Conservation (phyloP, 2,797 vertebrate species). For the Paratrypauchen microcephalus region DNA sequence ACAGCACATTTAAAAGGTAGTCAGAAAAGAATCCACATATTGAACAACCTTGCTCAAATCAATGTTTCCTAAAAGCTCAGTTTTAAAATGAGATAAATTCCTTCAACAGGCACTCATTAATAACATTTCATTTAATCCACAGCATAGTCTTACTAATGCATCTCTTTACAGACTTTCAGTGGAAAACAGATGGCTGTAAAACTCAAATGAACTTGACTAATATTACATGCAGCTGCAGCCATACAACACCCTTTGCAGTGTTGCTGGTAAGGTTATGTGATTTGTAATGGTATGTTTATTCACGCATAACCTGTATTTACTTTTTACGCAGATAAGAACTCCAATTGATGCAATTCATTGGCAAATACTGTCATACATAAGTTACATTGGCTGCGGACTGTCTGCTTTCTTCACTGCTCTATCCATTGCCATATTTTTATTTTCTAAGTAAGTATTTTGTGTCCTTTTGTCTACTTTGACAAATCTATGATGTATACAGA, state of each 20-base stretch:
- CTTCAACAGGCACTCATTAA: no score
- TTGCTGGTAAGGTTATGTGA: conserved; percentile 59
- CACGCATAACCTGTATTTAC: background rate
- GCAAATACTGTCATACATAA: conserved; percentile 68
- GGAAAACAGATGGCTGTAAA: conserved; percentile 58
- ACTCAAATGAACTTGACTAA: background rate
- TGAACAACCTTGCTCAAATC: no score
- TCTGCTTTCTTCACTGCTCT: conserved; percentile 66
- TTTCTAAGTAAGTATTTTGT: conserved; percentile 48
- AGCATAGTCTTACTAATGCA: background rate
- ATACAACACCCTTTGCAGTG: conserved; percentile 72
- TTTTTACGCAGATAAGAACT: conserved; percentile 39
- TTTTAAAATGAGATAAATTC: no score
- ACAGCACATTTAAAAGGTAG: no score
- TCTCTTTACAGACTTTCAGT: conserved; percentile 2
- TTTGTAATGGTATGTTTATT: background rate
- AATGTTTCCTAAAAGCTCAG: no score
- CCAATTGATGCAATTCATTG: conserved; percentile 42
- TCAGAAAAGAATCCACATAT: no score
- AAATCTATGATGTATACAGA: background rate
- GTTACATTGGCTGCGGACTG: conserved; percentile 69
- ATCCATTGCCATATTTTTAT: conserved; percentile 53
- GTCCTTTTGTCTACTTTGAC: background rate
- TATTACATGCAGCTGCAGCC: conserved; percentile 59
- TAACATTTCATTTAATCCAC: background rate